Evolutionary conservation across 2,113 vertebrate species (phyloP), one percentile per base, ranked within the genome.

Genomic region (Sylvia atricapilla): DNA sequence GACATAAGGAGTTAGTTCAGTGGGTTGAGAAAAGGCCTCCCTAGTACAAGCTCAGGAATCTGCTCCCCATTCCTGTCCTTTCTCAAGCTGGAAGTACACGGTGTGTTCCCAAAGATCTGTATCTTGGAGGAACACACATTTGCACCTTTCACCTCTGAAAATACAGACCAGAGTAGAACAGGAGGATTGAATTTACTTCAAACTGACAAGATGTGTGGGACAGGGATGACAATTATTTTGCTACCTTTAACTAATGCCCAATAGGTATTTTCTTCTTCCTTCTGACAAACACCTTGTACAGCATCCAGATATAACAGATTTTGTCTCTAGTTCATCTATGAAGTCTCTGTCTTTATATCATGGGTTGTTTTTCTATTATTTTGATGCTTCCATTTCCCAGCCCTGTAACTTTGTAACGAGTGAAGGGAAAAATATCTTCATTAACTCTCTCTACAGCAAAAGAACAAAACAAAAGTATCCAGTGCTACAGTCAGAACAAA

Each of bases 51-150:
- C 17, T 60, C 1, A 0, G 47, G 56, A 78, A 9, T 23, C 33
- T 33, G 53, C 35, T 79, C 52, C 62, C 21, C 33, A 15, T 5
- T 53, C 44, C 39, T 24, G 33, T 22, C 47, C 47, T 84, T 53
- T 89, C 63, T 17, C 20, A 58, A 62, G 22, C 18, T n/a, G 72
- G 22, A 84, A 59, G 22, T 1, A 16, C 44, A 56, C 0, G 0
- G 22, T 28, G 33, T 16, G 1, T 7, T 78, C 53, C 41, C 28
- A 78, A 76, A 62, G 24, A 49, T 27, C 62, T 47, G 0, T 18
- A 18, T 17, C 30, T 50, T 55, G 16, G 35, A 70, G 30, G 15
- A 94, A 81, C 22, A 56, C 22, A 58, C 0, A 0, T 28, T 39
- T 6, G 2, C 22, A 73, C 22, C 15, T 39, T 58, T 37, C 55